Evolutionary conservation across 2,113 vertebrate genomes (phyloP).

Genomic region (Fregetta grallaria): DNA sequence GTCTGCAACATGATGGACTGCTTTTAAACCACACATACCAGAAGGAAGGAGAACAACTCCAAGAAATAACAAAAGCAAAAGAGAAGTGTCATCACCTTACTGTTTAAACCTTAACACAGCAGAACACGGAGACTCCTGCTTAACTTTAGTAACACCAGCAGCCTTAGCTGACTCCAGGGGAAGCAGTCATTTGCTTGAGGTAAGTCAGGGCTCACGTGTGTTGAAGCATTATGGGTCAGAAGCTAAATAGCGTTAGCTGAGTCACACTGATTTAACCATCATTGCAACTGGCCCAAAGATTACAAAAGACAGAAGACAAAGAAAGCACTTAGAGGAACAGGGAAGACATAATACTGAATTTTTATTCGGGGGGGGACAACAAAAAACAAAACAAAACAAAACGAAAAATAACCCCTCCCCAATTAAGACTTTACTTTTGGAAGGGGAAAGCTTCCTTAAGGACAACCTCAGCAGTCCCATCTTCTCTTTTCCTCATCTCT

Average conservation of each 20-base stretch:
- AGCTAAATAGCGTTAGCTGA: conserved; percentile 12
- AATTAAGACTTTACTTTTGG: background rate
- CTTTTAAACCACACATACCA: conserved; percentile 48
- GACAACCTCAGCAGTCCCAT: background rate
- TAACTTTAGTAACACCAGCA: conserved; percentile 45
- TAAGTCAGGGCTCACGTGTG: background rate
- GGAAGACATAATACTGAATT: background rate
- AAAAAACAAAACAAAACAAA: background rate
- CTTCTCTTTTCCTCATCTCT: background rate
- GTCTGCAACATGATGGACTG: conserved; percentile 31
- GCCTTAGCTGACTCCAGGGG: background rate
- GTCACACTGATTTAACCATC: conserved; percentile 1
- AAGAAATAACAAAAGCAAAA: conserved; percentile 38
- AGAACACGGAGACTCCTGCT: background rate
- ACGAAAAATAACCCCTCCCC: background rate
- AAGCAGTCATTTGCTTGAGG: conserved; percentile 28
- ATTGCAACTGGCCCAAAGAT: background rate
- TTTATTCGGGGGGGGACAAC: background rate
- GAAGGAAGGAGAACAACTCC: conserved; percentile 20
- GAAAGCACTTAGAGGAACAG: background rate
- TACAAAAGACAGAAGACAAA: background rate
- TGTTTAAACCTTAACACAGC: conserved; percentile 39
- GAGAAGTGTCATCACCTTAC: conserved; percentile 51
- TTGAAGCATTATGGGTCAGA: conserved; percentile 12
- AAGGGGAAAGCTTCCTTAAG: background rate